Base-by-base conservation (phyloP, 2,888 invertebrate genomes). In the Emmelina monodactyla region DNA sequence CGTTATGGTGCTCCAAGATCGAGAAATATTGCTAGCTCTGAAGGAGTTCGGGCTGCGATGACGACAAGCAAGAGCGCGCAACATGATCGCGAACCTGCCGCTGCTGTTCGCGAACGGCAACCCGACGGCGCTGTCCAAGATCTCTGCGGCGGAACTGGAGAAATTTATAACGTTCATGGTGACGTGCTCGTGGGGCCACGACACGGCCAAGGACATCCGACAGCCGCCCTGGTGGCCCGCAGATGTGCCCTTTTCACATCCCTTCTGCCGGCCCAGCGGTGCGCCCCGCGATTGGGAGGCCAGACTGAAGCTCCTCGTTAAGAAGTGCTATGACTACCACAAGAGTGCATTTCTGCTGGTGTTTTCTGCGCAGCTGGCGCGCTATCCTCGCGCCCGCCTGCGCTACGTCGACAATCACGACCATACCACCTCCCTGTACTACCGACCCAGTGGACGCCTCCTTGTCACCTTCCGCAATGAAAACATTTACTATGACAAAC, bases 391-490 rank as follows among this genome's bases (percentile, higher is more conserved):
- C 29, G 82, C 84, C 37, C 82, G 84, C 46, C 73, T 88, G 45
- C 80, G 85, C 46, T 89, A 87, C 58, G 85, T 88, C 31, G 86
- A 88, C 58, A 88, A 88, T 59, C 85, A 83, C 55, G 88, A 89
- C 52, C 85, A 86, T 34, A 89, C 89, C 14, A 89, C 88, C 28
- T 88, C 88, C 41, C 69, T 89, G 35, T 88, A 85, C 50, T 85
- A 87, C 57, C 79, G 84, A 50, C 81, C 83, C 32, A 85, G 82
- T 42, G 85, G 85, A 41, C 85, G 85, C 48, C 72, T 89, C 16
- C 61, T 89, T 38, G 88, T 89, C 13, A 89, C 89, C 42, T 89
- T 89, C 66, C 83, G 89, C 32, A 89, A 89, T 69, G 88, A 88
- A 55, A 88, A 89, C 55, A 81, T 88, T 71, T 84, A 84, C 55